Evolutionary conservation across 2,888 invertebrate species (phyloP).

Genomic region (Phytoseiulus persimilis): DNA sequence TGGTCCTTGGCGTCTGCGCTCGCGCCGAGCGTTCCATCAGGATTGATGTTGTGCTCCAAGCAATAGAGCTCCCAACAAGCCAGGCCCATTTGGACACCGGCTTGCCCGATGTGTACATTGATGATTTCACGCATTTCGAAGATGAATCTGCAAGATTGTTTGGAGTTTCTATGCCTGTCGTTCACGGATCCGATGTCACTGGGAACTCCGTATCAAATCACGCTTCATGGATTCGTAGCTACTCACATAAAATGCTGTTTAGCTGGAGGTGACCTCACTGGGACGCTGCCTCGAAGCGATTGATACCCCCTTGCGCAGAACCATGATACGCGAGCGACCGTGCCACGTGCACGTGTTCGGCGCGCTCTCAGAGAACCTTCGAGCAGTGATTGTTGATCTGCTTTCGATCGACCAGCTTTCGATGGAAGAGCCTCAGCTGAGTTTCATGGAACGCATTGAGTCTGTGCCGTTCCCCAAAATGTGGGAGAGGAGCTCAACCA

Average conservation of each 20-base stretch:
- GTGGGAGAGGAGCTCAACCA: too few species aligned
- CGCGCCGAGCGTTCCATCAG: conserved; percentile 46
- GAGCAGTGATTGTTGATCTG: too few species aligned
- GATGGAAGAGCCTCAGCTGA: too few species aligned
- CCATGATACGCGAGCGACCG: not conserved
- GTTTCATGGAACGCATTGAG: too few species aligned
- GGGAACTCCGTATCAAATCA: too few species aligned
- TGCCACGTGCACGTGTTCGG: not conserved
- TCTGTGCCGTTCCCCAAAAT: too few species aligned
- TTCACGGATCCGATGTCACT: not conserved
- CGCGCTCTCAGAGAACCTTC: too few species aligned
- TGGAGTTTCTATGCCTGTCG: not conserved
- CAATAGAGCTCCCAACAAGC: conserved; percentile 27
- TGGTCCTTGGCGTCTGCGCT: conserved; percentile 47
- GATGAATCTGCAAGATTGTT: too few species aligned
- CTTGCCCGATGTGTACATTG: conserved; percentile 29
- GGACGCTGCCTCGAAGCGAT: not conserved
- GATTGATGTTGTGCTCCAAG: conserved; percentile 33
- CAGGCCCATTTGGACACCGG: conserved; percentile 29
- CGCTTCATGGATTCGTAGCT: too few species aligned
- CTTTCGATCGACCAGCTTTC: too few species aligned
- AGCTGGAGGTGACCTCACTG: not conserved
- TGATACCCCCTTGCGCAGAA: not conserved
- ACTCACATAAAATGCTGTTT: not conserved
- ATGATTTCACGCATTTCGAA: conserved; percentile 17